Conservation (phyloP, 1,140 invertebrate genomes). For the Antheraea mylitta region DNA sequence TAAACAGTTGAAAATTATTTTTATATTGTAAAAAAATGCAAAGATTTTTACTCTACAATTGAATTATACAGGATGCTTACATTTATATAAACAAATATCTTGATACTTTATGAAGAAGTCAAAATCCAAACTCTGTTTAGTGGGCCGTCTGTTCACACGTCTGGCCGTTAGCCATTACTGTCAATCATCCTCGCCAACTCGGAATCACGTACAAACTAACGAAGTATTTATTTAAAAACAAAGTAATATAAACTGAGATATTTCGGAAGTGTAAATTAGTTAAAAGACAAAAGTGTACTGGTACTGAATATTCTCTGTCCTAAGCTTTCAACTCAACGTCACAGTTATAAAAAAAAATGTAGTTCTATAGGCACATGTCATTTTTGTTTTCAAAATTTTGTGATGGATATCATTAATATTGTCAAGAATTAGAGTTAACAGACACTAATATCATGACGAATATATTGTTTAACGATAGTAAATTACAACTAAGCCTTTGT, state of each 20-base stretch:
- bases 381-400: too few species aligned
- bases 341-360: background rate
- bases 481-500: too few species aligned
- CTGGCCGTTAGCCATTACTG: conserved; percentile 2
- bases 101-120: background rate
- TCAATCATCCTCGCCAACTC: background rate
- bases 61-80: background rate
- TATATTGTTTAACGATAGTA: too few species aligned
- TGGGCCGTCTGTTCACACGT: conserved; percentile 7
- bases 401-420: too few species aligned
- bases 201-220: background rate
- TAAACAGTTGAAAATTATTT: background rate
- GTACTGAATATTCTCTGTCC: background rate
- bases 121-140: background rate
- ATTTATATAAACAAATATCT: background rate
- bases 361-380: too few species aligned
- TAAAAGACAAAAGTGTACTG: background rate
- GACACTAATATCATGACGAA: too few species aligned
- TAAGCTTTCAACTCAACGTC: background rate
- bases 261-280: background rate
- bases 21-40: background rate
- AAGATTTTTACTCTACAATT: background rate
- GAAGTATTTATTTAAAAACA: background rate
- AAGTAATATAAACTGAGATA: background rate
- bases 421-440: too few species aligned